A percentile compares a stretch with the other conserved stretches of the same genome.
Evolutionary conservation across 2,113 vertebrate genomes (phyloP).

Genomic region (Bothrops jararaca): DNA sequence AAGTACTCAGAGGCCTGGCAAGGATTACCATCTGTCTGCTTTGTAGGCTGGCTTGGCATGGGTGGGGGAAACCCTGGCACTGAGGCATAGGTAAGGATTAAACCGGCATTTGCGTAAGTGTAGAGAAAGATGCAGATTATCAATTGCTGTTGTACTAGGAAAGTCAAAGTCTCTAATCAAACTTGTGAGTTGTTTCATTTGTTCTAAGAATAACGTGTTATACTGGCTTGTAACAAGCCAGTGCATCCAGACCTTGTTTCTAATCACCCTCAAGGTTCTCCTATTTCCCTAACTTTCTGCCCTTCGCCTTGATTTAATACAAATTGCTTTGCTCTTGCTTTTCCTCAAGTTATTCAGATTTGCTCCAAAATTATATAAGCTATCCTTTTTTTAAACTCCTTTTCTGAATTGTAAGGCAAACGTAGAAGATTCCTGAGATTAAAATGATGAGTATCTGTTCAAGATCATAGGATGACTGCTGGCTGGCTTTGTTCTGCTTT

Average conservation of each 20-base stretch:
- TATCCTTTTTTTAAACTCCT: background rate
- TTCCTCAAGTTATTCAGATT: background rate
- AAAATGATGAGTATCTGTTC: background rate
- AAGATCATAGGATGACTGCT: background rate
- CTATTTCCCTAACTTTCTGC: background rate
- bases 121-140: background rate
- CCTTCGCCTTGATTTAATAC: background rate
- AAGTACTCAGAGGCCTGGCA: background rate
- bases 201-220: background rate
- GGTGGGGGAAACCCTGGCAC: too few relatives aligned
- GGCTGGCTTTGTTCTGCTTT: background rate
- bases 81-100: background rate
- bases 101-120: background rate
- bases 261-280: background rate
- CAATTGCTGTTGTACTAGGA: background rate
- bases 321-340: background rate
- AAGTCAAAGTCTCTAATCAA: background rate
- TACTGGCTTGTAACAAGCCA: too few relatives aligned
- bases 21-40: background rate
- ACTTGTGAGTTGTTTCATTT: background rate
- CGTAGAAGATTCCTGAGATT: background rate
- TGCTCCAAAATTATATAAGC: background rate
- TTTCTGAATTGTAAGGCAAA: background rate
- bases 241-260: background rate
- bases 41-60: background rate